Base-by-base conservation (phyloP, 2,888 invertebrate genomes). In the Ophion ventricosus region DNA sequence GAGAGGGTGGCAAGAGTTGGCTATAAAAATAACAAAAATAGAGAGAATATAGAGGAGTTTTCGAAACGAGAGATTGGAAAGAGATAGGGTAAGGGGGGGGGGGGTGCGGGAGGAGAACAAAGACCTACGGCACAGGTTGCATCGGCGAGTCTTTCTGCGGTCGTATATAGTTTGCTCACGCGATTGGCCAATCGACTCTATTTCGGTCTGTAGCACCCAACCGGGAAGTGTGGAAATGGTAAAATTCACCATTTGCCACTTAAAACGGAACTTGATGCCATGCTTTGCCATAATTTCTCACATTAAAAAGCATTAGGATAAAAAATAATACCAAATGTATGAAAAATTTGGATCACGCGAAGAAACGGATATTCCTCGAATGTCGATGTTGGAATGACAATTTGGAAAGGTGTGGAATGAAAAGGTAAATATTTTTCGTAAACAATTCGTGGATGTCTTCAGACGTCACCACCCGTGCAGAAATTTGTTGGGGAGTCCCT, bases 121-220 rank as follows among this genome's bases (percentile, higher is more conserved):
- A 49, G 20, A 25, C 64, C 70, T 75, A 56, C 78, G 35, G 59
- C 70, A 72, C 78, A 56, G 61, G 17, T 49, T 69, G 61, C 83
- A 80, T 83, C 69, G 74, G 43, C 77, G 80, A 69, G 77, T 74
- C 81, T 75, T 77, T 40, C 78, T 84, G 78, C 81, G 81, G 81
- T 67, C 75, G 70, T 66, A 79, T 74, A 35, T 7, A 35, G 35
- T 66, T 81, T 72, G 66, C 84, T 82, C 84, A 84, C 84, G 84
- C 84, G 81, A 84, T 81, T 84, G 84, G 84, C 70, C 75, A 70
- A 84, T 84, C 84, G 84, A 78, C 84, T 81, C 70, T 56, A 63
- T 75, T 70, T 14, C 63, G 63, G 64, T 40, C 63, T 70, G 69
- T 61, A 25, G 49, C 54, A 78, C 66, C 69, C 17, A 49, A 76